Evolutionary conservation across 1,140 invertebrate species (phyloP).

Genomic region (Mizuhopecten yessoensis): DNA sequence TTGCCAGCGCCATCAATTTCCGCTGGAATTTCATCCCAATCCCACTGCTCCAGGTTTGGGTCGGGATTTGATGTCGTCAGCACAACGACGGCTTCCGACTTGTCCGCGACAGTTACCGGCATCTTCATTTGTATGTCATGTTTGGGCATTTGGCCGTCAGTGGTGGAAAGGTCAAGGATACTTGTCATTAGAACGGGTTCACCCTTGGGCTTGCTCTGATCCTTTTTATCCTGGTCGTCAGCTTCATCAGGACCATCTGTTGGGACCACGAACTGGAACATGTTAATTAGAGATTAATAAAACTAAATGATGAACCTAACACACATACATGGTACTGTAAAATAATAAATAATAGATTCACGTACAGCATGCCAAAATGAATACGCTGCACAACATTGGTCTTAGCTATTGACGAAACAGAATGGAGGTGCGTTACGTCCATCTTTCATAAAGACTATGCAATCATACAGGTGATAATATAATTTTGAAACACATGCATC

Average conservation of each 20-base stretch:
- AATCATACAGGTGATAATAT: too few species aligned
- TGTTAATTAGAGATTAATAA: too few species aligned
- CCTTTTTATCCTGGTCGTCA: neutral
- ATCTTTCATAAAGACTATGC: too few species aligned
- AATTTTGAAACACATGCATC: too few species aligned
- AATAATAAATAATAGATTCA: too few species aligned
- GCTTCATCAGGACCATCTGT: neutral
- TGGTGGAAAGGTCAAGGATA: constrained; percentile 53
- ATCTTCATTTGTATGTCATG: constrained; percentile 47
- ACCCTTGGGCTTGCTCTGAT: neutral
- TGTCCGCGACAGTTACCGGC: neutral
- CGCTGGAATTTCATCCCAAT: constrained; percentile 47
- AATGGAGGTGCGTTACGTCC: too few species aligned
- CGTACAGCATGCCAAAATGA: too few species aligned
- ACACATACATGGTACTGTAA: too few species aligned
- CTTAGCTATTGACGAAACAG: too few species aligned
- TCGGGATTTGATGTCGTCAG: constrained; percentile 44
- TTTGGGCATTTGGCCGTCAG: constrained; percentile 47
- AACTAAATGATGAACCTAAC: too few species aligned
- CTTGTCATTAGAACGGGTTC: constrained; percentile 45
- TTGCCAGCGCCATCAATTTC: neutral
- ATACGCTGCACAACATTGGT: too few species aligned
- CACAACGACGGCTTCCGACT: neutral
- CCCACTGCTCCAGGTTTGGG: neutral
- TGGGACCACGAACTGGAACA: constrained; percentile 36